Conservation (phyloP, 2,888 invertebrate genomes). For the Cataglyphis albicans region DNA sequence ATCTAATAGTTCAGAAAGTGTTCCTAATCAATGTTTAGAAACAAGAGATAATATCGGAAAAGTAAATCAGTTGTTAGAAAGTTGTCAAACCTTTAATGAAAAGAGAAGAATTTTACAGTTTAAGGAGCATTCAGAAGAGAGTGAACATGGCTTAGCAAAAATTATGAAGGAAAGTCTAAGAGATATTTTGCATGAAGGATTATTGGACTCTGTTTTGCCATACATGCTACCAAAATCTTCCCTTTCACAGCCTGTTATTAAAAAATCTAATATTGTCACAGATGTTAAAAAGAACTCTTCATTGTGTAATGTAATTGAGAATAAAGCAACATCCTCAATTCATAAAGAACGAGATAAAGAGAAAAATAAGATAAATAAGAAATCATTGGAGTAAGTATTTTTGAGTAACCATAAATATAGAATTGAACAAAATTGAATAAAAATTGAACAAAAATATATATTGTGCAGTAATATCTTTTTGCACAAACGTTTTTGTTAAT, state of each 20-base stretch:
- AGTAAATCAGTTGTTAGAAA: neutral
- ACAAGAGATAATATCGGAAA: slow-evolving; percentile 7
- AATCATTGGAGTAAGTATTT: slow-evolving; percentile 78
- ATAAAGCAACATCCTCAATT: slow-evolving; percentile 57
- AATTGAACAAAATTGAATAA: too few relatives aligned
- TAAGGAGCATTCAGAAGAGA: slow-evolving; percentile 53
- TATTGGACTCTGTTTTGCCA: slow-evolving; percentile 93
- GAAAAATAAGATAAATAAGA: slow-evolving; percentile 79
- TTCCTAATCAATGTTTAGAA: neutral
- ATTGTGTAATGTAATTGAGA: slow-evolving; percentile 75
- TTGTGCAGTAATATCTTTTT: slow-evolving; percentile 47
- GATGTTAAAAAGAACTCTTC: slow-evolving; percentile 87
- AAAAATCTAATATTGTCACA: slow-evolving; percentile 85
- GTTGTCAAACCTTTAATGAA: neutral
- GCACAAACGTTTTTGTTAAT: neutral
- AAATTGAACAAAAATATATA: too few relatives aligned
- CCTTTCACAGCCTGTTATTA: slow-evolving; percentile 88
- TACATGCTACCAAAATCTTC: slow-evolving; percentile 90
- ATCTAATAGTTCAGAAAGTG: neutral
- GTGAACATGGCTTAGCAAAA: slow-evolving; percentile 77
- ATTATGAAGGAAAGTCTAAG: slow-evolving; percentile 86
- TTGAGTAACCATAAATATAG: neutral
- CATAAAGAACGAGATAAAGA: slow-evolving; percentile 75
- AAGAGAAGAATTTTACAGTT: slow-evolving; percentile 14
- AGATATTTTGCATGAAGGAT: slow-evolving; percentile 92